Base-by-base conservation (phyloP, 2,888 invertebrate genomes). In the Folsomia manolachei region DNA sequence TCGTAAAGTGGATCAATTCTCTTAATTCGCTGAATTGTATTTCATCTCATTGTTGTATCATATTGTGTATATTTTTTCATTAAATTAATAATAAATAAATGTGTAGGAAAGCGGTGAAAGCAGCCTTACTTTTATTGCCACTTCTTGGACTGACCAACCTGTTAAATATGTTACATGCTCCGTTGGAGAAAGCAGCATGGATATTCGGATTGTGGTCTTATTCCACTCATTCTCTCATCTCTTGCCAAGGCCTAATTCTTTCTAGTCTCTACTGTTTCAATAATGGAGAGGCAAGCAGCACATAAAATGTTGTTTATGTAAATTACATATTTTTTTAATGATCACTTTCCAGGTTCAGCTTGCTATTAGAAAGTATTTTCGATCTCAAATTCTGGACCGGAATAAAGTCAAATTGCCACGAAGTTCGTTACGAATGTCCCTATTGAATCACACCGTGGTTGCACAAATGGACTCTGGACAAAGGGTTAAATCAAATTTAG, bases 211-310 rank as follows among this genome's bases (percentile, higher is more conserved):
- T 90, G 0, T 94, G 94, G 93, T 90, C 91, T 1, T 93, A 91
- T 83, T 85, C 86, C 18, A 90, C 92, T 0, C 90, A 93, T 82
- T 91, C 92, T 82, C 85, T 94, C 64, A 88, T 89, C n/a, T 91
- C 93, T 0, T 93, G 93, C 83, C 93, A 94, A 84, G 94, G 94
- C 39, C 88, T 91, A 79, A 90, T 93, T 83, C 89, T 94, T 64
- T 89, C 92, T 0, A 86, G 90, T 11, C 86, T 93, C 63, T 94
- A 93, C 83, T 94, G 94, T 82, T 93, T 94, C 83, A 84, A 90
- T 67, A 94, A 94, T 81, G 90, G 89, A 76, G 94, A 94, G 89
- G 94, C 93, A 83, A 84, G 84, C 61, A 19, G n/a, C n/a, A n/a
- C n/a, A n/a, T n/a, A n/a, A n/a, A n/a, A n/a, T n/a, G n/a, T n/a